Evolutionary conservation across 2,797 vertebrate species (phyloP), one percentile per base, ranked within the genome.

Genomic region (Nyctalus aviator): DNA sequence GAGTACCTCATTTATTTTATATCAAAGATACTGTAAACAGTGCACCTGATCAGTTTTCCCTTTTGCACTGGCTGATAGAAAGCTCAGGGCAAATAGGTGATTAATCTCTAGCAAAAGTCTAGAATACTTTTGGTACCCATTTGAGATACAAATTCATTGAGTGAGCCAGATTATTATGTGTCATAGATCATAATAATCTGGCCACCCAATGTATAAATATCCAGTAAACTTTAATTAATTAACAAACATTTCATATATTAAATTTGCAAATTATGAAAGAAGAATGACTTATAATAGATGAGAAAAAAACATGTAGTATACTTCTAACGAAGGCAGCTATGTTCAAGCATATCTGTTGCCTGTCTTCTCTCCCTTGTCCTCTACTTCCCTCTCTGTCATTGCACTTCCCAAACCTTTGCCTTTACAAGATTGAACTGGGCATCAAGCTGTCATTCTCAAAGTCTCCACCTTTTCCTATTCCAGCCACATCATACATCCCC

Each of bases 241-340:
- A 59, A 77, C 53, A 79, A 64, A 79, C 1, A 69, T 41, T 46
- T 11, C 2, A 32, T 25, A 35, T 37, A 46, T 32, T 73, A 78
- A 81, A 73, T 66, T 88, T 17, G 84, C 6, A 91, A 95, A 71
- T n/a, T 50, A 48, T 20, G 25, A 84, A 87, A 87, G 27, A 84
- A 93, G 92, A 96, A 97, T 84, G 20, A 37, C 15, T 94, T 20
- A 76, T 13, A 48, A 96, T 17, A 46, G 84, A 71, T 83, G 88
- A 64, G 59, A 23, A 15, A 46, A 86, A 76, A 68, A 35, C 5
- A 35, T 15, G 2, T 68, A 8, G 3, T 25, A 15, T 14, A 23
- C 8, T 3, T 93, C 48, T 14, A 90, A 53, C 25, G 71, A n/a
- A 79, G 48, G 69, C 46, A 32, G 25, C 35, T 30, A 32, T 10